These are phyloP conservation scores for Merluccius polli DNA, from an alignment of 2,797 vertebrate species.

Conservation along the genomic window DNA sequence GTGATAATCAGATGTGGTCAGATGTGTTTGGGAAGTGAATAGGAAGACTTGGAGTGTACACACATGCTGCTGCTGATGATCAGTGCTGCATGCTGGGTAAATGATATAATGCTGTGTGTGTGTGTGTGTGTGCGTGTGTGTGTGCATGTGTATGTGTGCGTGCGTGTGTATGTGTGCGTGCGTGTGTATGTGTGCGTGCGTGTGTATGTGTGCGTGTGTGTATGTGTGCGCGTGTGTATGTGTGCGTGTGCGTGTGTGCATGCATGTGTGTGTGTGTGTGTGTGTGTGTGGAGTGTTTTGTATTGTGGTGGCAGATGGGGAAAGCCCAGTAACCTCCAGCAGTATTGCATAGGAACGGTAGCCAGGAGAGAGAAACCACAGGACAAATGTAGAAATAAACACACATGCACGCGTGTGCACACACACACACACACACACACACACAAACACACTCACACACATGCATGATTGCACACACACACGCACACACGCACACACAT, in stretches of 20 bases:
- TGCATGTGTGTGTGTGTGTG: too few species aligned
- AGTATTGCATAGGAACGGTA: slow-evolving; percentile 54
- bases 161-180: too few species aligned
- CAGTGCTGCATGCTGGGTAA: slow-evolving; percentile 42
- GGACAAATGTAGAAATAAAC: slow-evolving; percentile 43
- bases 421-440: neutral
- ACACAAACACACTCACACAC: slow-evolving; percentile 13
- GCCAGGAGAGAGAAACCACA: slow-evolving; percentile 55
- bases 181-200: too few species aligned
- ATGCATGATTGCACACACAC: neutral
- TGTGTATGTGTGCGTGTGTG: too few species aligned
- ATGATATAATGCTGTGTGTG: slow-evolving; percentile 30
- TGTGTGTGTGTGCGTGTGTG: too few species aligned
- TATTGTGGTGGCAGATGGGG: slow-evolving; percentile 61
- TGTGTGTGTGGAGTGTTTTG: slow-evolving; percentile 52
- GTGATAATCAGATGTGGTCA: slow-evolving; percentile 24
- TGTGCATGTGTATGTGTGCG: too few species aligned
- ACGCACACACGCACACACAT: neutral
- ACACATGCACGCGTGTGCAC: slow-evolving; percentile 25
- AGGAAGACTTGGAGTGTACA: slow-evolving; percentile 19
- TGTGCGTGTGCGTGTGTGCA: too few species aligned
- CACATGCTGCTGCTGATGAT: slow-evolving; percentile 36
- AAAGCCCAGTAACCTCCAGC: slow-evolving; percentile 72
- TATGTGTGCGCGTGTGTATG: too few species aligned
- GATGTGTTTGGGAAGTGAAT: slow-evolving; percentile 27